Base-by-base conservation (phyloP, 2,113 vertebrate genomes). In the Chaetops frenatus region DNA sequence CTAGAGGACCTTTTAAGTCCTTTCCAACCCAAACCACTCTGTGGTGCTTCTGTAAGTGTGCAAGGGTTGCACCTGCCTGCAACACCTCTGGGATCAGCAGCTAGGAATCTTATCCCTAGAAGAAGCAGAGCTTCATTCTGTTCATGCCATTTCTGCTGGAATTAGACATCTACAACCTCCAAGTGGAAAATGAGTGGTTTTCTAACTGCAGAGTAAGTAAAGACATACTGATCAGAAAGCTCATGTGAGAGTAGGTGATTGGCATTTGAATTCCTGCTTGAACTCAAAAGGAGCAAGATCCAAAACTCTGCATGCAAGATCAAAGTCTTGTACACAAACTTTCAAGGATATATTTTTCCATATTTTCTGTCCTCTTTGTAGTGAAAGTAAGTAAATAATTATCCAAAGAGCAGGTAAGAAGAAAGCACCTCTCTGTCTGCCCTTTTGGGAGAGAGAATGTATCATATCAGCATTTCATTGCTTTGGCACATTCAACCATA, bases 1-100 rank as follows among this genome's bases (percentile, higher is more conserved):
- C 7, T n/a, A 13, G 1, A 20, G 28, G 10, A 23, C 9, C 18
- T 73, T 88, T 57, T 33, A 19, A 22, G 23, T 31, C 22, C 50
- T 57, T 50, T 50, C 31, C 44, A 57, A 33, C 31, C 15, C 67
- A 72, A 57, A 65, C 22, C 50, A 51, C 33, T 51, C 60, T 9
- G 0, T 36, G 22, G 23, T 65, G 36, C 36, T 58, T 57, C 50
- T 88, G 0, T 14, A 5, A 54, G 44, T 48, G 33, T 0, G 0
- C 5, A 38, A 19, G 29, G 16, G 23, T 16, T 51, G 54, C 58
- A 60, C 10, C 17, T 92, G 33, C 31, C 57, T 74, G 31, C 53
- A 72, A 1, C 50, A 54, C 4, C 25, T n/a, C 25, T 44, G 38
- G 50, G 36, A 29, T 38, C 5, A 47, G 40, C 33, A 89, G 44